Evolutionary conservation across 2,888 invertebrate species (phyloP).

Genomic region (Mythimna impura): DNA sequence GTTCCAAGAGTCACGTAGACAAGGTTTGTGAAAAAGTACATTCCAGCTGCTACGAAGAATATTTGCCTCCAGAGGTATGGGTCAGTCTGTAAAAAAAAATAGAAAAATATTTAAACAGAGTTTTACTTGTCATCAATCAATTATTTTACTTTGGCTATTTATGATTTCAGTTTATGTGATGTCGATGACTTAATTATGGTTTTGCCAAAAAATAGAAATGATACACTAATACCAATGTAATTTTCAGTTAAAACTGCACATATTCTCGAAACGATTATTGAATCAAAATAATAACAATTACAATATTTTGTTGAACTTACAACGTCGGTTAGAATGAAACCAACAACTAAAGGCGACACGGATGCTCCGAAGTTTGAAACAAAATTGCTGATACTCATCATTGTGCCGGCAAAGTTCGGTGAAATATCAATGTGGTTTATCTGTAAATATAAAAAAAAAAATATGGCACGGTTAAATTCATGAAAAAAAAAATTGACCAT

Average conservation of each 20-base stretch:
- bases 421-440: conserved; percentile 95
- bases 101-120: too few relatives aligned
- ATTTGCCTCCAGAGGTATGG: conserved; percentile 93
- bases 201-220: background rate
- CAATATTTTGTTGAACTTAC: conserved; percentile 84
- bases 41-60: conserved; percentile 92
- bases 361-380: conserved; percentile 93
- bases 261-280: background rate
- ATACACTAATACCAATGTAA: too few relatives aligned
- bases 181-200: background rate
- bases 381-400: conserved; percentile 96
- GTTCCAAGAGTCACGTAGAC: conserved; percentile 92
- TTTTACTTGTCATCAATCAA: background rate
- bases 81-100: conserved; percentile 87
- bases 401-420: conserved; percentile 94
- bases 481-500: background rate
- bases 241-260: too few relatives aligned
- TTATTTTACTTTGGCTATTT: background rate
- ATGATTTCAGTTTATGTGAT: background rate
- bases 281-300: too few relatives aligned
- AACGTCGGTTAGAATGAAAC: conserved; percentile 92
- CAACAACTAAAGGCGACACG: conserved; percentile 93
- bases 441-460: conserved; percentile 71
- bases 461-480: background rate
- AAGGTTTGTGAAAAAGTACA: conserved; percentile 92